Evolutionary conservation across 1,140 invertebrate species (phyloP).

Genomic region (Nixonia krombeini): DNA sequence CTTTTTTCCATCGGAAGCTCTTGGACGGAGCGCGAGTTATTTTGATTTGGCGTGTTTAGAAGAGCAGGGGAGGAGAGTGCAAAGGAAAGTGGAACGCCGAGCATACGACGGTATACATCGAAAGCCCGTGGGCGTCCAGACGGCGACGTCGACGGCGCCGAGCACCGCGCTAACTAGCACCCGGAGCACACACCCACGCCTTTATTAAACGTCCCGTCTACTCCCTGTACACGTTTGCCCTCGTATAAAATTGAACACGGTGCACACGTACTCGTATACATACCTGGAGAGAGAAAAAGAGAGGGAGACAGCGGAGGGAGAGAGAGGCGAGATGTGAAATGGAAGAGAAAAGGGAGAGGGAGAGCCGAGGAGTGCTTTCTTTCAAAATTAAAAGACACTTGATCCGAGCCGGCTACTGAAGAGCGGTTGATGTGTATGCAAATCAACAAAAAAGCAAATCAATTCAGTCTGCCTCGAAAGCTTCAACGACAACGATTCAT

Average conservation of each 20-base stretch:
- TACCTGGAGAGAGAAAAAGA: constrained; percentile 23
- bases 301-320: not conserved
- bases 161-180: constrained; percentile 65
- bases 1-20: constrained; percentile 17
- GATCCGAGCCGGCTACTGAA: constrained; percentile 3
- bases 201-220: constrained; percentile 67
- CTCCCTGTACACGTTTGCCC: constrained; percentile 56
- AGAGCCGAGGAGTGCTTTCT: constrained; percentile 5
- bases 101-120: constrained; percentile 52
- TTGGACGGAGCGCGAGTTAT: constrained; percentile 35
- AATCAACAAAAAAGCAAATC: constrained; percentile 17
- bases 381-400: constrained; percentile 20
- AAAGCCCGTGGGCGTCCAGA: constrained; percentile 65
- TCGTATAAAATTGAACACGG: constrained; percentile 63
- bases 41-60: constrained; percentile 52
- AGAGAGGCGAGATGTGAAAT: not conserved
- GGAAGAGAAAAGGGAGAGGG: not conserved
- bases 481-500: not conserved
- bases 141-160: constrained; percentile 64
- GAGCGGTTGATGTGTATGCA: constrained; percentile 12
- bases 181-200: constrained; percentile 58
- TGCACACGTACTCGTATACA: constrained; percentile 36
- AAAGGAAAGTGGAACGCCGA: constrained; percentile 21
- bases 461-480: constrained; percentile 6
- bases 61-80: constrained; percentile 30